phyloP scores from a whole-genome alignment of 1,140 invertebrate species.

The Penaeus japonicus region DNA sequence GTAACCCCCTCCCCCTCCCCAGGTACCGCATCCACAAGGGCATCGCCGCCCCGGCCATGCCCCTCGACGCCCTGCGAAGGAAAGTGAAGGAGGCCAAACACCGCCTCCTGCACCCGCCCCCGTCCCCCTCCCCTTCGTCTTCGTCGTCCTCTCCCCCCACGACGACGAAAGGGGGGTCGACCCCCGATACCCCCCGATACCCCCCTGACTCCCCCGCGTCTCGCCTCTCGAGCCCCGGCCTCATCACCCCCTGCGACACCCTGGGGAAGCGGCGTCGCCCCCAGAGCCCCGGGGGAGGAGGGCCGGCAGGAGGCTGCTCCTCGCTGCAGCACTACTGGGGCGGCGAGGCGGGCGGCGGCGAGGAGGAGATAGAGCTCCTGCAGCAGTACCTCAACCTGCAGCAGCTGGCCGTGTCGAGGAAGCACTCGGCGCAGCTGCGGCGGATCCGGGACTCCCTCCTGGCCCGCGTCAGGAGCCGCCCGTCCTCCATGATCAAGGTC shows the following conservation, averaged over 20 bases:
- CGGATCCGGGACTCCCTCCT: slow-evolving; percentile 45
- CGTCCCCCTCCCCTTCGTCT: neutral
- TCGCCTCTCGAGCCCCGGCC: neutral
- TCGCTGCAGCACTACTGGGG: slow-evolving; percentile 34
- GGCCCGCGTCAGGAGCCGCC: slow-evolving; percentile 23
- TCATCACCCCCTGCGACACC: neutral
- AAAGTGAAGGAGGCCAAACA: slow-evolving; percentile 43
- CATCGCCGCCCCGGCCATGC: slow-evolving; percentile 17
- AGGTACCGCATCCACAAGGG: slow-evolving; percentile 30
- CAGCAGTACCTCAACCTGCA: slow-evolving; percentile 50
- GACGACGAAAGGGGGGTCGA: neutral
- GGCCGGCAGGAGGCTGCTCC: neutral
- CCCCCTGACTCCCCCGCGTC: neutral
- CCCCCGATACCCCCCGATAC: neutral
- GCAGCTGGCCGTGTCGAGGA: slow-evolving; percentile 39
- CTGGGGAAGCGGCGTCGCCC: neutral
- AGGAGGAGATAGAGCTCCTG: slow-evolving; percentile 46
- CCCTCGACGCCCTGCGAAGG: slow-evolving; percentile 34
- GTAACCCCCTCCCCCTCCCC: neutral
- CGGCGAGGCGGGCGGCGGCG: neutral
- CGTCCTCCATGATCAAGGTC: slow-evolving; percentile 21
- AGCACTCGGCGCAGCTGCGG: slow-evolving; percentile 43
- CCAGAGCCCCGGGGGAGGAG: neutral
- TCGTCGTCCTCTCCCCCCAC: neutral
- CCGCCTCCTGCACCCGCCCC: slow-evolving; percentile 28